Conservation (phyloP, 2,113 vertebrate genomes). For the Phrynocephalus versicolor region DNA sequence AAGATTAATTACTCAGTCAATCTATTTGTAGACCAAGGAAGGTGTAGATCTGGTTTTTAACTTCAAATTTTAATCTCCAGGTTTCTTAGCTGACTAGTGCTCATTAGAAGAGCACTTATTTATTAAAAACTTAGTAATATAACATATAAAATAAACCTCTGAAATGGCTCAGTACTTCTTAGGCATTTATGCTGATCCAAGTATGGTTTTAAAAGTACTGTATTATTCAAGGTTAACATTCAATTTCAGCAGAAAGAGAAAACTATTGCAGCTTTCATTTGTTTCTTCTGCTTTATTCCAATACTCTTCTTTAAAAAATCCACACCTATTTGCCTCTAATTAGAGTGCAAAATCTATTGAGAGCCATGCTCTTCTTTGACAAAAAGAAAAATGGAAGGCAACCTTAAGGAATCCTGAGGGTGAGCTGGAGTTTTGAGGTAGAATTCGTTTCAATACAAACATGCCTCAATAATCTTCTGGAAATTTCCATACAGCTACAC, state of each 20-base stretch:
- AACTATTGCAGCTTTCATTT: slow-evolving; percentile 57
- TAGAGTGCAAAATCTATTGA: slow-evolving; percentile 65
- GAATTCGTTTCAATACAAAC: slow-evolving; percentile 50
- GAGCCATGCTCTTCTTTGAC: slow-evolving; percentile 53
- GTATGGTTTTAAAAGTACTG: slow-evolving; percentile 57
- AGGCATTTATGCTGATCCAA: slow-evolving; percentile 65
- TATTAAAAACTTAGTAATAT: slow-evolving; percentile 54
- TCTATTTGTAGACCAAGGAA: not conserved
- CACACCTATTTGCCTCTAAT: slow-evolving; percentile 75
- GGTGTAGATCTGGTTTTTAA: not conserved
- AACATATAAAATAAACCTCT: slow-evolving; percentile 41
- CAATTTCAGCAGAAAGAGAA: slow-evolving; percentile 67
- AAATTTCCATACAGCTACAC: slow-evolving; percentile 38
- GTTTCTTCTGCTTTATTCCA: slow-evolving; percentile 54
- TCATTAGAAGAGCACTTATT: slow-evolving; percentile 49
- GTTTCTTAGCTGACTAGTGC: slow-evolving; percentile 54
- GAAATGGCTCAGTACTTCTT: slow-evolving; percentile 47
- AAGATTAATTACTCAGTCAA: slow-evolving; percentile 46
- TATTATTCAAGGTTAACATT: slow-evolving; percentile 52
- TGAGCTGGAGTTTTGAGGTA: slow-evolving; percentile 57
- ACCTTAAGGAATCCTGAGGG: not conserved
- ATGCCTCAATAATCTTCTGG: slow-evolving; percentile 34
- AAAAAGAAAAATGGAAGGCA: slow-evolving; percentile 34
- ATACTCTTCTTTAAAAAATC: slow-evolving; percentile 66
- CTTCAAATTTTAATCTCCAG: slow-evolving; percentile 23